These are phyloP conservation scores for Frankliniella fusca DNA, from an alignment of 2,888 invertebrate species.

Conservation along the genomic window DNA sequence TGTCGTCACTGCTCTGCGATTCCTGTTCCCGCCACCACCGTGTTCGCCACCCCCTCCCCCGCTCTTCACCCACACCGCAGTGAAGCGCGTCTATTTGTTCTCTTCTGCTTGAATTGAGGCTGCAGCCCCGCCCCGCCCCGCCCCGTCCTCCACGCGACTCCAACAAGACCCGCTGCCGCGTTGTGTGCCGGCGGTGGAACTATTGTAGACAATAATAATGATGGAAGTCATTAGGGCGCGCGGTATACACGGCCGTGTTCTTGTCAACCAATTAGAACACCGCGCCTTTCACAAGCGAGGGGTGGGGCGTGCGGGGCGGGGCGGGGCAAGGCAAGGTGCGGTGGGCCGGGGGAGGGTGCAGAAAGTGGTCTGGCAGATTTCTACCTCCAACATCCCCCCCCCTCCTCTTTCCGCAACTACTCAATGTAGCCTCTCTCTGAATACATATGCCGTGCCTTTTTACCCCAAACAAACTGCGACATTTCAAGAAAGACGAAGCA, in stretches of 20 bases:
- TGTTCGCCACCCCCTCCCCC: not conserved
- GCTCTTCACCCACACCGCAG: no score
- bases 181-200: not conserved
- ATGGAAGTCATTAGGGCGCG: slow-evolving; percentile 6
- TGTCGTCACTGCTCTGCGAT: not conserved
- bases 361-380: not conserved
- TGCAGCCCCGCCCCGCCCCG: slow-evolving; percentile 5
- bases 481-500: no score
- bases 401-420: not conserved
- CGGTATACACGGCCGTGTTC: not conserved
- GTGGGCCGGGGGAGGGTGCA: not conserved
- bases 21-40: not conserved
- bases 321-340: not conserved
- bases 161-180: not conserved
- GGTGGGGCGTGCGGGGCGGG: not conserved
- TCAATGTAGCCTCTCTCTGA: no score
- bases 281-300: slow-evolving; percentile 22
- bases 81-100: not conserved
- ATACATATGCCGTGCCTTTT: no score
- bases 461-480: no score
- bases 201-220: slow-evolving; percentile 27
- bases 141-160: not conserved
- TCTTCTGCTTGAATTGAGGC: not conserved
- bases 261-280: slow-evolving; percentile 25
- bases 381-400: not conserved